phyloP scores from a whole-genome alignment of 1,140 invertebrate genomes.

The Nebria ingens region DNA sequence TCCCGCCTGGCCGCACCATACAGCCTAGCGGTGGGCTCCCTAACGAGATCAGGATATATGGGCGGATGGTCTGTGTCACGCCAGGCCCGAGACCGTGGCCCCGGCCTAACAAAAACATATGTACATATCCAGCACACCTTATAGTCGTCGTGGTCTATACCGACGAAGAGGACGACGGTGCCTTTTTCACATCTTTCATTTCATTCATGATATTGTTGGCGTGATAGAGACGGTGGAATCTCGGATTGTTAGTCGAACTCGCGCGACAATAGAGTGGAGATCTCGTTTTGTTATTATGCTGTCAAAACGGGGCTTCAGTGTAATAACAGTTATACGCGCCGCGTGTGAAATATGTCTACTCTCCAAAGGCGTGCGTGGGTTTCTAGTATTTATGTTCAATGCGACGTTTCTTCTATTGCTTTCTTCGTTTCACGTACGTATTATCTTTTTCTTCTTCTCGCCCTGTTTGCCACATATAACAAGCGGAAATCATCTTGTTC shows the following conservation, averaged over 20 bases:
- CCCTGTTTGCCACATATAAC: not conserved
- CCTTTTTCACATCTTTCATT: too few species aligned
- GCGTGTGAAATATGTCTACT: not conserved
- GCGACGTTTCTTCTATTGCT: too few species aligned
- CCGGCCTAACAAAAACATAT: not conserved
- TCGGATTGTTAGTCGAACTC: not conserved
- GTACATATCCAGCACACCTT: too few species aligned
- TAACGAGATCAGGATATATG: constrained; percentile 25
- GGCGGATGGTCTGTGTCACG: constrained; percentile 17
- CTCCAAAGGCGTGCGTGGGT: not conserved
- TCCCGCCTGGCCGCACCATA: constrained; percentile 15
- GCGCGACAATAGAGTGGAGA: not conserved
- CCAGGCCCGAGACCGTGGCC: not conserved
- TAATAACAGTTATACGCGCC: not conserved
- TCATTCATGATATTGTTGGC: not conserved
- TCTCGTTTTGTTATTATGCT: not conserved
- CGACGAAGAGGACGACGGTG: too few species aligned
- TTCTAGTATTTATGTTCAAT: not conserved
- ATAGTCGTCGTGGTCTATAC: too few species aligned
- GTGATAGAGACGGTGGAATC: not conserved
- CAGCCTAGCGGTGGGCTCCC: not conserved
- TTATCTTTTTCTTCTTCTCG: not conserved
- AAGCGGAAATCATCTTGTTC: not conserved
- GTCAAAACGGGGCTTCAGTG: not conserved
- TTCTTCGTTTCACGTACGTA: too few species aligned